These are phyloP conservation scores for Cetonia aurata DNA, from an alignment of 2,888 invertebrate genomes.

Conservation along the genomic window DNA sequence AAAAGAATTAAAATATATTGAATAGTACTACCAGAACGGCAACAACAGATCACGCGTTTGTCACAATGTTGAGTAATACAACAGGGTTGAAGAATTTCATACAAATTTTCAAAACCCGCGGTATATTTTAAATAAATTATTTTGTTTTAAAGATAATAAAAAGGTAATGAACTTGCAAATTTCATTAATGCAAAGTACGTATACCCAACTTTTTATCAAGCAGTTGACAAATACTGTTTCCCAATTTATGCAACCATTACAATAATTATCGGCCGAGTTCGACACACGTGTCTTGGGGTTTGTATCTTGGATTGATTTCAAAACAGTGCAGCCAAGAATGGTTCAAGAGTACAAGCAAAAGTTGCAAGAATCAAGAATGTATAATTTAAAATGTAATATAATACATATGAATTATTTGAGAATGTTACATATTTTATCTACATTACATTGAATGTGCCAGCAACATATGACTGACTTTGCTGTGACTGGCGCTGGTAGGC, in stretches of 20 bases:
- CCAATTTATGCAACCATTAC: background rate
- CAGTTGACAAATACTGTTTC: too few species aligned
- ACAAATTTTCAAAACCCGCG: too few species aligned
- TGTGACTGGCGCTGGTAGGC: background rate
- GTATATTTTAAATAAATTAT: too few species aligned
- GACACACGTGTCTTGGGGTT: slow-evolving; percentile 25
- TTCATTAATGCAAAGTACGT: too few species aligned
- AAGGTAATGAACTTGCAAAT: background rate
- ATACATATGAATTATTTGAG: too few species aligned
- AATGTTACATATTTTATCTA: too few species aligned
- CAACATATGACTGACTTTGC: too few species aligned
- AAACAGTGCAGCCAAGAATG: background rate
- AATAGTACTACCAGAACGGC: slow-evolving; percentile 6
- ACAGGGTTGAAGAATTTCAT: background rate
- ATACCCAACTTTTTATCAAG: background rate
- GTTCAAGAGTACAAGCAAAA: background rate
- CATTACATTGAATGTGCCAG: too few species aligned
- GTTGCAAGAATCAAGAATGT: too few species aligned
- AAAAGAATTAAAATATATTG: slow-evolving; percentile 2
- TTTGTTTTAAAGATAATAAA: background rate
- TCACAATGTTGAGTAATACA: background rate
- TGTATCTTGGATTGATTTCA: background rate
- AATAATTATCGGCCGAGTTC: slow-evolving; percentile 5
- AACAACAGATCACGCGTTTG: slow-evolving; percentile 23
- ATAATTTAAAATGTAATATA: slow-evolving; percentile 1